Percentiles rank a stretch among this genome's conserved stretches.
These are phyloP conservation scores for Falco concolor DNA, from an alignment of 2,797 vertebrate genomes.

Conservation along the genomic window DNA sequence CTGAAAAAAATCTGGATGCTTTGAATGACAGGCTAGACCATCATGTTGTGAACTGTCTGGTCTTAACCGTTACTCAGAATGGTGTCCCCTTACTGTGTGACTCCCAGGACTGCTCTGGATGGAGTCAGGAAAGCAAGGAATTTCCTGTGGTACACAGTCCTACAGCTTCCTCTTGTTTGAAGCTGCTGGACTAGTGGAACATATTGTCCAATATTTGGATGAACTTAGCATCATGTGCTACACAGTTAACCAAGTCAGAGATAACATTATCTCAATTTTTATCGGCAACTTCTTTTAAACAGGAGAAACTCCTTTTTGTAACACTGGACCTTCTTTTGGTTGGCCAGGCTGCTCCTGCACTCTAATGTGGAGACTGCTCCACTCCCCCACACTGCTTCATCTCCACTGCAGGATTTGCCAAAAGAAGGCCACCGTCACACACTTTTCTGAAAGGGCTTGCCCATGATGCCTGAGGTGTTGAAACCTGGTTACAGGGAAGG, in stretches of 20 bases:
- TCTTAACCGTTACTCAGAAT: neutral
- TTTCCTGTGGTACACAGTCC: neutral
- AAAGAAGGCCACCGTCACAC: neutral
- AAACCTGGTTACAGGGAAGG: neutral
- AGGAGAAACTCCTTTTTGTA: neutral
- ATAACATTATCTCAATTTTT: fast-evolving
- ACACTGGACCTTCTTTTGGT: neutral
- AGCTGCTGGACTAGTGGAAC: neutral
- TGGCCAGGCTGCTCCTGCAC: neutral
- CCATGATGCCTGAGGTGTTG: neutral
- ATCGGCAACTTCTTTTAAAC: neutral
- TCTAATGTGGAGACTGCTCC: neutral
- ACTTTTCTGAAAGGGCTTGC: neutral
- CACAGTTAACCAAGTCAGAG: neutral
- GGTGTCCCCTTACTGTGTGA: neutral
- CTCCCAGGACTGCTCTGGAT: neutral
- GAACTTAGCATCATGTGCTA: neutral
- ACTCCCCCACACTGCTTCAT: neutral
- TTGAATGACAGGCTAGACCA: neutral
- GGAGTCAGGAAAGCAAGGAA: neutral
- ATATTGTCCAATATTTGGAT: neutral
- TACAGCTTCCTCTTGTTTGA: neutral
- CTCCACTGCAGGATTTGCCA: neutral
- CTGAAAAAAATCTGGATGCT: neutral
- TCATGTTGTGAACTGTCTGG: neutral